Conservation (phyloP, 1,140 invertebrate genomes). For the Papilio polyxenes region DNA sequence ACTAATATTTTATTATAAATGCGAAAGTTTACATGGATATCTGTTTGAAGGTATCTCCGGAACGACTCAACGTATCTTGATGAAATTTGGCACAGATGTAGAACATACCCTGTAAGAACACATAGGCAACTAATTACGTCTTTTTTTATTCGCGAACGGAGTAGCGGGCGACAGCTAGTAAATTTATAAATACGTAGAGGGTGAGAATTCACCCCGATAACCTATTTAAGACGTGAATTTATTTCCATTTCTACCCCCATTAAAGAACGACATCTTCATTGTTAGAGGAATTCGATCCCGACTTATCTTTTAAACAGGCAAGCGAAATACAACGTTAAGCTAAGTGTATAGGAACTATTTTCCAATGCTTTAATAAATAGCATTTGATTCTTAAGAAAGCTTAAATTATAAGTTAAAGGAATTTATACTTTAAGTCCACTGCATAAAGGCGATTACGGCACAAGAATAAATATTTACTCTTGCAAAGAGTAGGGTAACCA, state of each 20-base stretch:
- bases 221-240: constrained; percentile 47
- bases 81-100: too few species aligned
- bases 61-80: too few species aligned
- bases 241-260: constrained; percentile 45
- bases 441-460: constrained; percentile 5
- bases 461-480: constrained; percentile 22
- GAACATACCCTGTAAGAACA: too few species aligned
- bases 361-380: neutral
- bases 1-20: too few species aligned
- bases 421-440: constrained; percentile 33
- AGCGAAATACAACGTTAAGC: constrained; percentile 29
- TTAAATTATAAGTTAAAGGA: neutral
- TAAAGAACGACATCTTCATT: constrained; percentile 43
- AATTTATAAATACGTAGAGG: constrained; percentile 14
- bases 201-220: constrained; percentile 40
- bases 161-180: neutral
- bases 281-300: constrained; percentile 44
- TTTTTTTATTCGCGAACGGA: too few species aligned
- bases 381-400: constrained; percentile 37
- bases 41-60: too few species aligned
- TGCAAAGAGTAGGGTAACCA: constrained; percentile 34
- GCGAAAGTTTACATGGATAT: too few species aligned
- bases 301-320: constrained; percentile 34
- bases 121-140: too few species aligned
- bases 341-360: constrained; percentile 29